Base-by-base conservation (phyloP, 2,888 invertebrate genomes). In the Leucania comma region DNA sequence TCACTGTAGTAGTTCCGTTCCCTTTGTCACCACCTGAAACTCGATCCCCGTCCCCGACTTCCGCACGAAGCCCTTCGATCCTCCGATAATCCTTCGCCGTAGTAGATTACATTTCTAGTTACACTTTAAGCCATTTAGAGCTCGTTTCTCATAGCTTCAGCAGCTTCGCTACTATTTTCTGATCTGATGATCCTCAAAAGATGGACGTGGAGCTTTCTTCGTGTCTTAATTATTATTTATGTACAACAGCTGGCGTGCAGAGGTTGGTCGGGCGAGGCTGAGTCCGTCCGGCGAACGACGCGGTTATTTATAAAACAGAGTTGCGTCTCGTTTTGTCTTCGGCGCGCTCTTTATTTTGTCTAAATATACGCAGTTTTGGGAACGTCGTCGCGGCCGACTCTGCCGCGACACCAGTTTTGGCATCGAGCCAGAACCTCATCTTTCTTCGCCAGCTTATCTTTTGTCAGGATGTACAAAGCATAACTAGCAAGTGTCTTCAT, bases 291-390 rank as follows among this genome's bases (percentile, higher is more conserved):
- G 93, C 93, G 94, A 95, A 94, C 95, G 95, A 94, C 94, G 93
- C 80, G 90, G 94, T 94, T 95, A 95, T 96, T 96, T 95, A 95
- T 95, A 95, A 95, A 95, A 94, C 95, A 94, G 95, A 95, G 93
- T 95, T 93, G 95, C 94, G 94, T 96, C 96, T 95, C 95, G 95
- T 95, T 95, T 95, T 95, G 96, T 96, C 95, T 95, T 95, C 95
- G 93, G 94, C 91, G 92, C 94, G 94, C 95, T 96, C 95, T 96
- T 96, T 95, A 96, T 96, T 96, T 96, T 95, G 95, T 96, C 95
- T 95, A 96, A 96, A 95, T 95, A 96, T 96, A 96, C 95, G 95
- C 94, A 95, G 95, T 95, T 96, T 96, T 95, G 95, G 96, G 95
- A 95, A 94, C 96, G 93, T 93, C 94, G 94, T 88, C 93, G 93